Evolutionary conservation across 2,797 vertebrate species (phyloP).

Genomic region (Chelon labrosus): DNA sequence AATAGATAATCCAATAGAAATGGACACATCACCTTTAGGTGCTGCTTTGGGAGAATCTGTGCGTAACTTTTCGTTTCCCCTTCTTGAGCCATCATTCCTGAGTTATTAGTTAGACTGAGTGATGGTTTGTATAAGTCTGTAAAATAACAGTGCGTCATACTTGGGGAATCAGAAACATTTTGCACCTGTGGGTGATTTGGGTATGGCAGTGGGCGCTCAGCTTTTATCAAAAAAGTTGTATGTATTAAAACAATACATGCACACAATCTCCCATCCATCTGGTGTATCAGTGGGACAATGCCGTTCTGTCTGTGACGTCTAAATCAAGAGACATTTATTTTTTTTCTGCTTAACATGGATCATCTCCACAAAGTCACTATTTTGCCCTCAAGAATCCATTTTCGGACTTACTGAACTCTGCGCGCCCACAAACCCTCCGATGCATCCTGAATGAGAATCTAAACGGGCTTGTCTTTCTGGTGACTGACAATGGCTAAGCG

Average conservation of each 20-base stretch:
- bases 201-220: not conserved
- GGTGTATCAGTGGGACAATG: no score
- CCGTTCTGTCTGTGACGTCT: not conserved
- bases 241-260: not conserved
- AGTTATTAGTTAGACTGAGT: slow-evolving; percentile 35
- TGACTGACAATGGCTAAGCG: slow-evolving; percentile 6
- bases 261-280: not conserved
- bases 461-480: not conserved
- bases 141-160: slow-evolving; percentile 57
- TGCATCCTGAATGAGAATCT: not conserved
- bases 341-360: not conserved
- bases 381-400: not conserved
- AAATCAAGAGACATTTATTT: no score
- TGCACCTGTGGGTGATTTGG: slow-evolving; percentile 45
- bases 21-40: slow-evolving; percentile 75
- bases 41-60: slow-evolving; percentile 64
- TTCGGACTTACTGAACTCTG: not conserved
- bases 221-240: not conserved
- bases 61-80: slow-evolving; percentile 6
- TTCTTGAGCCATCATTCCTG: slow-evolving; percentile 47
- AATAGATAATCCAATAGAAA: slow-evolving; percentile 78
- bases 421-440: not conserved
- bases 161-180: slow-evolving; percentile 51
- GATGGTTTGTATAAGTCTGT: slow-evolving; percentile 45
- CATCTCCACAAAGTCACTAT: not conserved